phyloP scores from a whole-genome alignment of 2,888 invertebrate species.

The Elegia similella region DNA sequence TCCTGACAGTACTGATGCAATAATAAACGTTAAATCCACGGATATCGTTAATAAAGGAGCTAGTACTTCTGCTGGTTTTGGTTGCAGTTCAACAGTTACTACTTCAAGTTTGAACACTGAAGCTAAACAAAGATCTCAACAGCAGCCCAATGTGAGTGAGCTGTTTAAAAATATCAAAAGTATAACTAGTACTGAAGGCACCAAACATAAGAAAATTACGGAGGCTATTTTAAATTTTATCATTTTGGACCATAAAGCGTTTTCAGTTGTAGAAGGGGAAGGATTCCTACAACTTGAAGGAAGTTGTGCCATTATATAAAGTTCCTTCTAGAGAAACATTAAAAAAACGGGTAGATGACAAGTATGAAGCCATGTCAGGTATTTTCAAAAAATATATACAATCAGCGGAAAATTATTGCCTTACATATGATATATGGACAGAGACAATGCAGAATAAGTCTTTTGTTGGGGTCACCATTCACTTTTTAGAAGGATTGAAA shows the following conservation, averaged over 20 bases:
- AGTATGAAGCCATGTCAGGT: slow-evolving; percentile 15
- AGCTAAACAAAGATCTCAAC: slow-evolving; percentile 8
- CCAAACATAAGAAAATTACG: slow-evolving; percentile 15
- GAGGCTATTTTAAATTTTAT: slow-evolving; percentile 25
- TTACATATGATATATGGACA: too few relatives aligned
- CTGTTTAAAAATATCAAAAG: slow-evolving; percentile 18
- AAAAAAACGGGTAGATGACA: slow-evolving; percentile 16
- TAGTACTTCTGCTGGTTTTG: slow-evolving; percentile 7
- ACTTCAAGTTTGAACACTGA: too few relatives aligned
- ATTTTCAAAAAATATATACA: slow-evolving; percentile 13
- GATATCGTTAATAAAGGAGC: slow-evolving; percentile 12
- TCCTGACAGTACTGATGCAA: slow-evolving; percentile 5
- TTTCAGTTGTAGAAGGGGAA: slow-evolving; percentile 25
- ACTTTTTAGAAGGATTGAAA: too few relatives aligned
- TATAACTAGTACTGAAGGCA: slow-evolving; percentile 16
- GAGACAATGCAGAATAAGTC: too few relatives aligned
- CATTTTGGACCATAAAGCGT: slow-evolving; percentile 23
- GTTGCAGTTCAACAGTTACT: too few relatives aligned
- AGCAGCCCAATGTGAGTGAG: slow-evolving; percentile 5
- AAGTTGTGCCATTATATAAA: slow-evolving; percentile 24
- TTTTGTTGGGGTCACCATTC: too few relatives aligned
- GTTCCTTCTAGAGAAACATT: slow-evolving; percentile 17
- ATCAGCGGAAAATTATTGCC: slow-evolving; percentile 15
- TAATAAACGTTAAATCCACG: slow-evolving; percentile 4
- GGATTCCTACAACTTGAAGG: slow-evolving; percentile 25